Base-by-base conservation (phyloP, 2,888 invertebrate species). In the Tachystola acroxantha region DNA sequence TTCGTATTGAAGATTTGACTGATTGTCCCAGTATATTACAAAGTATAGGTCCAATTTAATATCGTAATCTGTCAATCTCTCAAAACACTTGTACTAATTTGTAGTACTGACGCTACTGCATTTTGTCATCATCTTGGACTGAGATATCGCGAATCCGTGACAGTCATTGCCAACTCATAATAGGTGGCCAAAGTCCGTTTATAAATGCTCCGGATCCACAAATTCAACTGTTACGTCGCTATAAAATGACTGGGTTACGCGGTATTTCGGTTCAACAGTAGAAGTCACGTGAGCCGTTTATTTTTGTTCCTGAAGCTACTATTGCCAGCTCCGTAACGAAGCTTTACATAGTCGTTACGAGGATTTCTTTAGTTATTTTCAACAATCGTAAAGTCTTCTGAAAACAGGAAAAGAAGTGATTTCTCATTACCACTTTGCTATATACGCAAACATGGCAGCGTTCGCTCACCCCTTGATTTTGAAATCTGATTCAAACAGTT, bases 241-340 rank as follows among this genome's bases (percentile, higher is more conserved):
- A 48, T 41, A 46, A 53, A 52, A 47, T 53, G 50, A 49, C 51
- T 58, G 59, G 49, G 46, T 47, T 53, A 57, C 57, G 49, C 42
- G 48, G 51, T 70, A 74, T 73, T 73, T 72, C 56, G 52, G 67
- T 61, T 57, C 53, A 60, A 42, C 36, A 51, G 45, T 42, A 49
- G 10, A 16, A 30, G 55, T 76, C 72, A 73, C 79, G 75, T 66
- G 75, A 20, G 37, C 14, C 38, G 62, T 71, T 74, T 79, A 78
- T 80, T 77, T 81, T 70, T 50, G 65, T 53, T 52, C 46, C 52
- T 40, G 43, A 53, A 65, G 58, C 59, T 61, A 48, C 40, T 43
- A 43, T 43, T 37, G 49, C 47, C 43, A 45, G 43, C 48, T 36
- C 39, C 39, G 45, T 39, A 31, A 40, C 27, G 26, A 29, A 36